A percentile compares a stretch with the other conserved stretches of the same genome.
Evolutionary conservation across 2,888 invertebrate genomes (phyloP).

Genomic region (Gasteruption jaculator): DNA sequence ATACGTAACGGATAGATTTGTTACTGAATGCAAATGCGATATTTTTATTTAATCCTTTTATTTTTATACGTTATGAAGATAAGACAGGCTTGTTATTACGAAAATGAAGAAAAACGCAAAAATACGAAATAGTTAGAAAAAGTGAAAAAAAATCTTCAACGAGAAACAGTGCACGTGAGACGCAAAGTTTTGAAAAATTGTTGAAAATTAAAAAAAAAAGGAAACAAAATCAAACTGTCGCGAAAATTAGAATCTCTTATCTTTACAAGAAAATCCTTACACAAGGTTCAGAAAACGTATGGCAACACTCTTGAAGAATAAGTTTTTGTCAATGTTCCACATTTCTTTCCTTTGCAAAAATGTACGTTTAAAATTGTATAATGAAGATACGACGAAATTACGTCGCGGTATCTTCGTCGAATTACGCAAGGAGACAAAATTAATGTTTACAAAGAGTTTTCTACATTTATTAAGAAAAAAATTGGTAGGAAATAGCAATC

Average conservation of each 20-base stretch:
- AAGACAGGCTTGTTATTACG: slow-evolving; percentile 21
- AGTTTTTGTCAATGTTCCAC: too few relatives aligned
- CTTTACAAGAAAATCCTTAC: slow-evolving; percentile 38
- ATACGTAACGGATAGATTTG: slow-evolving; percentile 34
- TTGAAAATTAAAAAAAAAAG: slow-evolving; percentile 21
- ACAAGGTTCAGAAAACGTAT: too few relatives aligned
- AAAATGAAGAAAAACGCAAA: slow-evolving; percentile 15
- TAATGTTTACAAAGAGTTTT: too few relatives aligned
- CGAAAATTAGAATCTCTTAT: slow-evolving; percentile 43
- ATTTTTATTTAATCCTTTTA: slow-evolving; percentile 47
- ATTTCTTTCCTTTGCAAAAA: too few relatives aligned
- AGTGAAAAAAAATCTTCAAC: slow-evolving; percentile 14
- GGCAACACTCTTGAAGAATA: too few relatives aligned
- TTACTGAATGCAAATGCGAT: slow-evolving; percentile 40
- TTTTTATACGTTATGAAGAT: slow-evolving; percentile 41
- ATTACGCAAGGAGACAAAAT: too few relatives aligned
- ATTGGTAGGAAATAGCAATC: too few relatives aligned
- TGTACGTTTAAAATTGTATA: too few relatives aligned
- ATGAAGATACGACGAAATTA: too few relatives aligned
- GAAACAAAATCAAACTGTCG: slow-evolving; percentile 16
- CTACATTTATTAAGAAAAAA: too few relatives aligned
- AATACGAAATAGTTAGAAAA: slow-evolving; percentile 2
- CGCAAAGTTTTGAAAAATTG: slow-evolving; percentile 16
- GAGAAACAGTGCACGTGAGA: too few relatives aligned
- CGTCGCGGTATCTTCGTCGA: too few relatives aligned